Evolutionary conservation across 2,797 vertebrate species (phyloP), one percentile per base, ranked within the genome.

Genomic region (Eptatretus atami): DNA sequence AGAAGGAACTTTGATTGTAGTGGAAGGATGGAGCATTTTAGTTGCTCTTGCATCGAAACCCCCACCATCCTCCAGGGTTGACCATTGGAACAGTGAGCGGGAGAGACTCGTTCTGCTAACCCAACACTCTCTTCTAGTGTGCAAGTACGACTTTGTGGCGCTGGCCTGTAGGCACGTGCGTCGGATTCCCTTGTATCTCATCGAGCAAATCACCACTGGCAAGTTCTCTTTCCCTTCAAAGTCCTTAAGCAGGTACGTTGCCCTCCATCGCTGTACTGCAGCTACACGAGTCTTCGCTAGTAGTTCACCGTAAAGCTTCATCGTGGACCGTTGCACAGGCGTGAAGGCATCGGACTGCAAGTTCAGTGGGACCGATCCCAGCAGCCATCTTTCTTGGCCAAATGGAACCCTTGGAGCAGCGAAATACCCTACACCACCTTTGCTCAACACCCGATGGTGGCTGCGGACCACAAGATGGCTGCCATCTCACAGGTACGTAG

Each of bases 1-100:
- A 2, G 8, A 44, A 44, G 53, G 24, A 19, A 55, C 24, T 15
- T 24, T 15, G 13, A 31, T 57, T 52, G 52, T 24, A 53, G 5
- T 15, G 15, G 25, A 31, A 19, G 52, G 15, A 44, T 44, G 31
- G 31, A 44, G 31, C 31, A 44, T 44, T 61, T 12, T n/a, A n/a
- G 57, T 12, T 24, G 15, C 15, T 24, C 57, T 10, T 24, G 15
- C 57, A 15, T 24, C 57, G 10, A 15, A 44, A 44, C 31, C 31
- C 31, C 31, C 31, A 44, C 6, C 31, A 44, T 11, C 66, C 13
- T 0, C 52, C 72, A 96, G 90, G 70, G 71, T 95, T 1, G 90
- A 96, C 69, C 88, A 94, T 70, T 96, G 90, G 90, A 96, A 96
- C 75, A 95, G 88, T 0, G 90, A 96, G 68, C 88, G 78, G 73